Percentiles rank a stretch among this genome's conserved stretches.
Evolutionary conservation across 1,140 invertebrate genomes (phyloP).

Genomic region (Helicoverpa armigera): DNA sequence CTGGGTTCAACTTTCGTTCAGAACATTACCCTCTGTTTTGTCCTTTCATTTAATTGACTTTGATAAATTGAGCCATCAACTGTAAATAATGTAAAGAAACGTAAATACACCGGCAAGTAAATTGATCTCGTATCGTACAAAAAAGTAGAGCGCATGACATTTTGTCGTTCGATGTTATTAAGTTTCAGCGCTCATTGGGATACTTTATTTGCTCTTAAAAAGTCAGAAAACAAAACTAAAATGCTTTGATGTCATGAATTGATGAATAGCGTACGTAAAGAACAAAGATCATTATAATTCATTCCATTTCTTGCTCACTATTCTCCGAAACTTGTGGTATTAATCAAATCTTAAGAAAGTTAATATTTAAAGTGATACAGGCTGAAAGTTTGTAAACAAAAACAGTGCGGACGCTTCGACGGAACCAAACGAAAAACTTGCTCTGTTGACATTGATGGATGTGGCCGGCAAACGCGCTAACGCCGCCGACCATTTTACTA

Average conservation of each 20-base stretch:
- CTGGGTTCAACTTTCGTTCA: neutral
- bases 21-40: no score
- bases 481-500: conserved; percentile 48
- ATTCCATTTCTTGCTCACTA: conserved; percentile 42
- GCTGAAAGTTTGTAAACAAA: conserved; percentile 77
- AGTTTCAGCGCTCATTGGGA: no score
- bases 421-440: conserved; percentile 79
- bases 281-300: conserved; percentile 48
- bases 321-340: conserved; percentile 49
- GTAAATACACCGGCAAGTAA: neutral
- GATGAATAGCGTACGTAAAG: conserved; percentile 23
- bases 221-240: conserved; percentile 14
- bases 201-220: neutral
- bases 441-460: conserved; percentile 79
- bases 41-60: no score
- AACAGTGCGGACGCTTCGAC: conserved; percentile 72
- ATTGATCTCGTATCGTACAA: no score
- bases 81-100: neutral
- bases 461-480: conserved; percentile 54
- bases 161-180: neutral
- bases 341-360: conserved; percentile 63
- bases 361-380: conserved; percentile 72
- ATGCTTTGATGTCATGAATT: conserved; percentile 16
- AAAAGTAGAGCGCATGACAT: neutral
- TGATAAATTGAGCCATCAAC: no score